phyloP scores from a whole-genome alignment of 2,888 invertebrate species.

The Myopa testacea region DNA sequence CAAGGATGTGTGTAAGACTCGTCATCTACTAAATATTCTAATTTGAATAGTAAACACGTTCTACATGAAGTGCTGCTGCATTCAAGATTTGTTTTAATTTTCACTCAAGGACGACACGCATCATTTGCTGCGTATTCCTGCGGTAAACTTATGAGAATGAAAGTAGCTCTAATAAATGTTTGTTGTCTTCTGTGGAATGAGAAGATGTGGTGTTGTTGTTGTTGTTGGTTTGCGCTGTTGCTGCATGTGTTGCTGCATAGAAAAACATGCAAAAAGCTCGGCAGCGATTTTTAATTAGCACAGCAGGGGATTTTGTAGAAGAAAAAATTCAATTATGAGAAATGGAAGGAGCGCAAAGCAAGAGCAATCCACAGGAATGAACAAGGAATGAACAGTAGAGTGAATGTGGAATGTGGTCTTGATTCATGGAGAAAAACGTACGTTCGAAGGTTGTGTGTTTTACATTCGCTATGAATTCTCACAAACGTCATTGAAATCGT shows the following conservation, averaged over 20 bases:
- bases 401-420: neutral
- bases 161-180: neutral
- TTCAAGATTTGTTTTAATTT: neutral
- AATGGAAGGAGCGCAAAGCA: neutral
- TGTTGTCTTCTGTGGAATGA: neutral
- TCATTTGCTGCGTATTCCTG: neutral
- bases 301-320: neutral
- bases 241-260: neutral
- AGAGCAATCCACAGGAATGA: neutral
- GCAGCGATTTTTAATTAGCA: constrained; percentile 8
- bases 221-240: neutral
- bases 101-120: neutral
- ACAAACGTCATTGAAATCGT: neutral
- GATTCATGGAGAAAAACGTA: neutral
- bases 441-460: neutral
- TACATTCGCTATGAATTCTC: neutral
- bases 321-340: neutral
- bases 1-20: no score
- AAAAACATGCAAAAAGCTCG: neutral
- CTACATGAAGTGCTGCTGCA: neutral
- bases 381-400: neutral
- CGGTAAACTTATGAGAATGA: neutral
- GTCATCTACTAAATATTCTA: no score
- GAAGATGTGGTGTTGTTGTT: neutral
- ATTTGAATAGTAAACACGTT: neutral